Percentiles rank a stretch among this genome's conserved stretches.
Conservation (phyloP, 1,140 invertebrate species). For the Drosophila pectinifera region DNA sequence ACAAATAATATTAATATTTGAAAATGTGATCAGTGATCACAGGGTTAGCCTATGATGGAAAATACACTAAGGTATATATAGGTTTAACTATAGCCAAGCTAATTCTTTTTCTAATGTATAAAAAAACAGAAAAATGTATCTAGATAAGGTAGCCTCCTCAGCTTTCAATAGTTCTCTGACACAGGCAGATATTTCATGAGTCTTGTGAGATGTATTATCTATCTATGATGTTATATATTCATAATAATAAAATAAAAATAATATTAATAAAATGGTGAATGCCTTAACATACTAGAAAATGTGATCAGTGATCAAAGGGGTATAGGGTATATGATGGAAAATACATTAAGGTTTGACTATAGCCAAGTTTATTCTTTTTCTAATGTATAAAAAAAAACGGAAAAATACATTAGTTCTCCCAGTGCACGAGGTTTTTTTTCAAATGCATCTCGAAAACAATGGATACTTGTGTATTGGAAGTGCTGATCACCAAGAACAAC, state of each 20-base stretch:
- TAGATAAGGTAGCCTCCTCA: not conserved
- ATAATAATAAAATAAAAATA: no score
- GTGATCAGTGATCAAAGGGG: not conserved
- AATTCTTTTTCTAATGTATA: no score
- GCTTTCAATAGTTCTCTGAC: not conserved
- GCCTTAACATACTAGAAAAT: no score
- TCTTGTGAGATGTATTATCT: not conserved
- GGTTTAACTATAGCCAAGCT: no score
- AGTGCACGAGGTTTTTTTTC: not conserved
- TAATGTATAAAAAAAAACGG: no score
- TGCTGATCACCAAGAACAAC: slow-evolving; percentile 42
- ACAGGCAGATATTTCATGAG: not conserved
- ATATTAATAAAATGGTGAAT: no score
- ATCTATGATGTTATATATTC: not conserved
- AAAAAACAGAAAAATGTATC: slow-evolving; percentile 32
- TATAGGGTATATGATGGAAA: no score
- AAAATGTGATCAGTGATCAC: not conserved
- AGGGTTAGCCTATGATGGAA: no score
- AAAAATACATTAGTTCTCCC: not conserved
- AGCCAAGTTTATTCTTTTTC: no score
- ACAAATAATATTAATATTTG: no score
- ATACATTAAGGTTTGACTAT: no score
- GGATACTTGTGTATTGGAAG: slow-evolving; percentile 3
- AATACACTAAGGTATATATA: no score
- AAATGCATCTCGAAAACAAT: slow-evolving; percentile 8